Conservation (phyloP, 2,888 invertebrate species). For the Amphipyra berbera region DNA sequence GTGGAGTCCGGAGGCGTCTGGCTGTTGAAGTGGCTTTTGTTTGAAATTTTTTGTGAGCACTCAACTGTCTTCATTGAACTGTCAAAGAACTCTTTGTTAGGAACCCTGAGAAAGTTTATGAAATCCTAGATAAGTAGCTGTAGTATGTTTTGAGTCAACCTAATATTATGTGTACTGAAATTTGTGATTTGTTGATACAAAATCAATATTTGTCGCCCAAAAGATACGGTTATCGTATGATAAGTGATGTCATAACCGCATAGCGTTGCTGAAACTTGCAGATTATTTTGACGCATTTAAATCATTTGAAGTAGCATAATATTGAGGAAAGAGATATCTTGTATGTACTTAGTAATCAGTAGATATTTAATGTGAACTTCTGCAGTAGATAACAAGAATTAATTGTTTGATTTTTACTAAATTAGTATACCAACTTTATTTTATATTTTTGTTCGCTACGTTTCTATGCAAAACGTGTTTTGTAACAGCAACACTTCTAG, state of each 20-base stretch:
- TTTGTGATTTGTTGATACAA: slow-evolving; percentile 58
- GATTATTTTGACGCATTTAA: slow-evolving; percentile 39
- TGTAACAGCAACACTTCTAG: not conserved
- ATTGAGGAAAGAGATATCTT: slow-evolving; percentile 14
- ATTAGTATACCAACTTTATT: not conserved
- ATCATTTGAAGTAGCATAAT: slow-evolving; percentile 42
- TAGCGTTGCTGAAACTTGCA: slow-evolving; percentile 7
- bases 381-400: slow-evolving; percentile 12
- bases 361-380: slow-evolving; percentile 15
- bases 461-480: slow-evolving; percentile 1
- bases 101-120: slow-evolving; percentile 70
- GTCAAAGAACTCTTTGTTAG: slow-evolving; percentile 70
- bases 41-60: slow-evolving; percentile 55
- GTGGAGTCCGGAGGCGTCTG: slow-evolving; percentile 50
- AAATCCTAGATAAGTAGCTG: slow-evolving; percentile 60
- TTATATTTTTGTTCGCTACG: not conserved
- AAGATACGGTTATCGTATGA: slow-evolving; percentile 43
- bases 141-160: slow-evolving; percentile 53
- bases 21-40: slow-evolving; percentile 54
- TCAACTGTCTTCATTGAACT: slow-evolving; percentile 53
- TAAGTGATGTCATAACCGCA: slow-evolving; percentile 37
- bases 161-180: slow-evolving; percentile 48
- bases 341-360: slow-evolving; percentile 6
- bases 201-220: slow-evolving; percentile 51
- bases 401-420: slow-evolving; percentile 20